Conservation (phyloP, 2,888 invertebrate species). For the Nomada hirtipes region DNA sequence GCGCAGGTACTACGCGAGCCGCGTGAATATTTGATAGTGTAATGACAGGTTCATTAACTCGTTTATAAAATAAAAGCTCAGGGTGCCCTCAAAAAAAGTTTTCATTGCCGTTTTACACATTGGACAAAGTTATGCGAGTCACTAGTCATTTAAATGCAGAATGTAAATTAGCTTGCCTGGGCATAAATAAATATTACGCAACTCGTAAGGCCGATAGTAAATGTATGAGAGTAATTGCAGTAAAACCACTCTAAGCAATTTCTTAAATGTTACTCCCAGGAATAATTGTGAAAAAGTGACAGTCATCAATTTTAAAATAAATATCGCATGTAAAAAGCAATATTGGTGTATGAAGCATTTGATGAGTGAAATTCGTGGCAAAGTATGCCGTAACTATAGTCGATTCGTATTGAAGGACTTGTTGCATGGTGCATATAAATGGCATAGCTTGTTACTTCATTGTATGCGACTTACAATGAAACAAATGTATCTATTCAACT, state of each 20-base stretch:
- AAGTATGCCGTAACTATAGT: neutral
- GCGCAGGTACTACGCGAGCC: neutral
- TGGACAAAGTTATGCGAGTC: too few relatives aligned
- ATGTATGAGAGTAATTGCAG: neutral
- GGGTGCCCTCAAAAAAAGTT: neutral
- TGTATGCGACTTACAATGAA: neutral
- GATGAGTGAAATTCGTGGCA: slow-evolving; percentile 1
- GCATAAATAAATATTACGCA: neutral
- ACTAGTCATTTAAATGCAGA: neutral
- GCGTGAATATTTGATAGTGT: slow-evolving; percentile 24
- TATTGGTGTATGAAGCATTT: neutral
- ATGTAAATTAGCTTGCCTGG: neutral
- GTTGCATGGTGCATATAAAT: slow-evolving; percentile 46
- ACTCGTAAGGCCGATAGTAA: neutral
- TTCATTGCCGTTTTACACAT: too few relatives aligned
- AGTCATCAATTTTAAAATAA: slow-evolving; percentile 21
- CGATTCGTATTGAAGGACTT: slow-evolving; percentile 28
- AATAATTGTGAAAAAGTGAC: too few relatives aligned
- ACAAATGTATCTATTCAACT: neutral
- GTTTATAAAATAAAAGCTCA: neutral
- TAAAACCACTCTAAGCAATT: neutral
- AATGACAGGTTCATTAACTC: neutral
- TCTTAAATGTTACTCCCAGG: neutral
- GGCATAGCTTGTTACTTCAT: slow-evolving; percentile 26
- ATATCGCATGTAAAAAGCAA: neutral